Conservation (phyloP, 2,797 vertebrate species). For the Takifugu rubripes region DNA sequence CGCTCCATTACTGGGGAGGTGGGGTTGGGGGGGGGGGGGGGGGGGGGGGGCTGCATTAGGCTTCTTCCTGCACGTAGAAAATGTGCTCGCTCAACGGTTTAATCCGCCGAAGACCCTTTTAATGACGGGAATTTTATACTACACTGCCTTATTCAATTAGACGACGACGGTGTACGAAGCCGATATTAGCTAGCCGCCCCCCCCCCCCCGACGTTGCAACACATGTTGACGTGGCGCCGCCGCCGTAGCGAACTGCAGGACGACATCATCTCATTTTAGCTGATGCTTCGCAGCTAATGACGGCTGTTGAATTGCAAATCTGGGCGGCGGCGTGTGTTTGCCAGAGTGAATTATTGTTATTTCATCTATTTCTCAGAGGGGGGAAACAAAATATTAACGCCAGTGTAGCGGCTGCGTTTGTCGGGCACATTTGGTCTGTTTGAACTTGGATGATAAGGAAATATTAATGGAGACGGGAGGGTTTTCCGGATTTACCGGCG, state of each 20-base stretch:
- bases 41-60: slow-evolving; percentile 49
- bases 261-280: slow-evolving; percentile 25
- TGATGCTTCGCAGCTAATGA: slow-evolving; percentile 46
- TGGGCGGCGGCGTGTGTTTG: slow-evolving; percentile 26
- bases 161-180: slow-evolving; percentile 36
- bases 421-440: slow-evolving; percentile 2
- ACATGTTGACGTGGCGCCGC: neutral
- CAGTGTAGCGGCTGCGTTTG: neutral
- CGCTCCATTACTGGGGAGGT: slow-evolving; percentile 62
- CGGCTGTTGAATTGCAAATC: slow-evolving; percentile 64
- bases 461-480: too few species aligned
- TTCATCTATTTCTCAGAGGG: slow-evolving; percentile 23
- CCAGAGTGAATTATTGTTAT: slow-evolving; percentile 57
- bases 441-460: slow-evolving; percentile 12
- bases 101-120: slow-evolving; percentile 55
- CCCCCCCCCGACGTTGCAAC: slow-evolving; percentile 13
- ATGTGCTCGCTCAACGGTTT: slow-evolving; percentile 65
- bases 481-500: slow-evolving; percentile 7
- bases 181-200: slow-evolving; percentile 4
- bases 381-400: slow-evolving; percentile 13
- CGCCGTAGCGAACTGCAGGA: slow-evolving; percentile 41
- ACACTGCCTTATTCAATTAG: slow-evolving; percentile 71
- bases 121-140: slow-evolving; percentile 63
- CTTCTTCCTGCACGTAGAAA: slow-evolving; percentile 52
- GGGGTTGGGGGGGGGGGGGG: slow-evolving; percentile 16